These are phyloP conservation scores for Smithornis capensis DNA, from an alignment of 2,113 vertebrate genomes.

Conservation along the genomic window DNA sequence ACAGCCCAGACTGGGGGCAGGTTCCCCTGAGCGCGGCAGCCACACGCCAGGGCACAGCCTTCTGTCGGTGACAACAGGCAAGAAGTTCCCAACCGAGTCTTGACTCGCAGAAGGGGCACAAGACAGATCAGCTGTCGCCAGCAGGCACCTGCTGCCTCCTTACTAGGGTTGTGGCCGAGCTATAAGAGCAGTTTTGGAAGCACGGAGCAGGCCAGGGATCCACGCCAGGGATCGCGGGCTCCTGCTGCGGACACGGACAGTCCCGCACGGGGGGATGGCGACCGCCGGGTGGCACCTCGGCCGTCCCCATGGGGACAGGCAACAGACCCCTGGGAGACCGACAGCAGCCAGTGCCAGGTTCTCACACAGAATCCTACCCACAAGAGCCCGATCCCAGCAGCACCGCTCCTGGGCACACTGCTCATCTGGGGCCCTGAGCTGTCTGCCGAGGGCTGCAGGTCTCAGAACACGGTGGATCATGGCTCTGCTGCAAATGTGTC, in stretches of 20 bases:
- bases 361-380: rapidly evolving
- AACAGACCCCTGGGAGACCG: rapidly evolving
- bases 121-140: not conserved
- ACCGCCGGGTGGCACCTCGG: rapidly evolving
- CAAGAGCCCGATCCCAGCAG: rapidly evolving
- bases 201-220: not conserved
- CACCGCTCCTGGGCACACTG: rapidly evolving
- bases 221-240: rapidly evolving
- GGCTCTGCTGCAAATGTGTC: not conserved
- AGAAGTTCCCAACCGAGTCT: rapidly evolving
- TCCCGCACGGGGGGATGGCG: rapidly evolving
- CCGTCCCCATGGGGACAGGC: rapidly evolving
- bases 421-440: not conserved
- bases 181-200: rapidly evolving
- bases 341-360: not conserved
- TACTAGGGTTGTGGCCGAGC: not conserved
- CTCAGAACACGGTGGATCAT: not conserved
- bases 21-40: rapidly evolving
- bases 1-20: rapidly evolving
- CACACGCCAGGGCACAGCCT: not conserved
- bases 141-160: not conserved
- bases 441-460: not conserved
- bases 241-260: not conserved
- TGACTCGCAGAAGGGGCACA: not conserved
- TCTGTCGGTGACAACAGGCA: not conserved